Base-by-base conservation (phyloP, 1,140 invertebrate genomes). In the Drosophila aff. region DNA sequence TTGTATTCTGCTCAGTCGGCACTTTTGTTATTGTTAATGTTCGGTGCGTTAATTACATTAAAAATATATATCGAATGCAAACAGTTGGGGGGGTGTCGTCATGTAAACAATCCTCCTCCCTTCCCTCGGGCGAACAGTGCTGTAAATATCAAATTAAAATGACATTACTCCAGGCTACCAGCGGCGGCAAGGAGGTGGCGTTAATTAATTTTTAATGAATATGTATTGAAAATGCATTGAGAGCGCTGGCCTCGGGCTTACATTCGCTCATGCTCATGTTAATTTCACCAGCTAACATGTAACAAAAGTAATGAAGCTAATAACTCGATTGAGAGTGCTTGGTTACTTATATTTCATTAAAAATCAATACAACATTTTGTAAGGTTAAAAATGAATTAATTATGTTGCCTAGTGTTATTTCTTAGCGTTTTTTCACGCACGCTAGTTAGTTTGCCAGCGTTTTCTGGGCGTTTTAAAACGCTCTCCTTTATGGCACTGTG, bases 121-220 rank as follows among this genome's bases (percentile, higher is more conserved):
- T n/a, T 15, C 31, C 10, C 31, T 3, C 36, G 28, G 31, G 26
- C 13, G 38, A 40, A 15, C 15, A 1, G 36, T 79, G 58, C 47
- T 79, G 58, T 68, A 80, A 87, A 80, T 80, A 79, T 79, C 52
- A 83, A 83, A 86, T 86, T 87, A 87, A 87, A 80, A 75, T 73
- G 53, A 66, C 71, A 87, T 86, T 82, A 73, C 69, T 28, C 21
- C 36, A 26, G 69, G 67, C 36, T 59, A 76, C 49, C 43, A 46
- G 44, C 40, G 63, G 47, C 40, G 62, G 52, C 13, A 26, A 41
- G 41, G 65, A 28, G 47, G 53, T 28, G 50, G 52, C 72, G 52
- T 69, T 82, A 80, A 87, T 87, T 87, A 87, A 87, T 83, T 81
- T 83, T 83, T 89, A 81, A 89, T 87, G 80, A 73, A 69, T 73